These are phyloP conservation scores for Aphelenchoides fujianensis DNA, from an alignment of 1,140 invertebrate genomes.

Conservation along the genomic window DNA sequence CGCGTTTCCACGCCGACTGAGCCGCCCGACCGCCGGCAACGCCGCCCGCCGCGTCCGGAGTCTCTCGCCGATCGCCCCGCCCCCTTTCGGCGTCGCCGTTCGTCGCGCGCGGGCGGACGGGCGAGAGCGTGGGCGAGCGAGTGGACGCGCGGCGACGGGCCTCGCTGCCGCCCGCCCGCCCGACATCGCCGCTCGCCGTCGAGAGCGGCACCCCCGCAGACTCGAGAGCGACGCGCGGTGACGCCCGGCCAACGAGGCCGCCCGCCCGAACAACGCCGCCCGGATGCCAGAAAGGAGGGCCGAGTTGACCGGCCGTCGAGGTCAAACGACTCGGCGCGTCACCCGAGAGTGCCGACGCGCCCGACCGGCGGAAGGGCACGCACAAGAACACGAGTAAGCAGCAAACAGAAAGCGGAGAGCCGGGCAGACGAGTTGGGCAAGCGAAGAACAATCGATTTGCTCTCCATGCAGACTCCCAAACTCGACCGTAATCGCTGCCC, in stretches of 20 bases:
- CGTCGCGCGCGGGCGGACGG: background rate
- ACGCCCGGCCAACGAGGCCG: conserved; percentile 12
- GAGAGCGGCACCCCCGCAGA: background rate
- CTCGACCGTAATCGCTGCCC: too few relatives aligned
- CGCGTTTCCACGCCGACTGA: background rate
- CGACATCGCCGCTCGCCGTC: too few relatives aligned
- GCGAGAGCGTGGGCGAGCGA: background rate
- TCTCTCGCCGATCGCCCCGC: background rate
- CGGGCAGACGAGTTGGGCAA: too few relatives aligned
- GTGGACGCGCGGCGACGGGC: background rate
- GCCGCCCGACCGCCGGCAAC: background rate
- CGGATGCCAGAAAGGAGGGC: background rate
- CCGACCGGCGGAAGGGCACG: too few relatives aligned
- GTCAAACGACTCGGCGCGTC: too few relatives aligned
- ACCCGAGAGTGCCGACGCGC: too few relatives aligned
- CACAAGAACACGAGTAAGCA: too few relatives aligned
- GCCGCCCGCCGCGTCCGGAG: background rate
- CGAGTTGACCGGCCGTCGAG: background rate
- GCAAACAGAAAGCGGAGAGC: too few relatives aligned
- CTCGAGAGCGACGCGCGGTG: conserved; percentile 5
- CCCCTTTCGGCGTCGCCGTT: background rate
- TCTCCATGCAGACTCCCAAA: too few relatives aligned
- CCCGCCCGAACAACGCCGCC: background rate
- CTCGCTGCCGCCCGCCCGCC: background rate
- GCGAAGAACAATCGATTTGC: too few relatives aligned